phyloP scores from a whole-genome alignment of 2,113 vertebrate species.

The Spermophilus dauricus region DNA sequence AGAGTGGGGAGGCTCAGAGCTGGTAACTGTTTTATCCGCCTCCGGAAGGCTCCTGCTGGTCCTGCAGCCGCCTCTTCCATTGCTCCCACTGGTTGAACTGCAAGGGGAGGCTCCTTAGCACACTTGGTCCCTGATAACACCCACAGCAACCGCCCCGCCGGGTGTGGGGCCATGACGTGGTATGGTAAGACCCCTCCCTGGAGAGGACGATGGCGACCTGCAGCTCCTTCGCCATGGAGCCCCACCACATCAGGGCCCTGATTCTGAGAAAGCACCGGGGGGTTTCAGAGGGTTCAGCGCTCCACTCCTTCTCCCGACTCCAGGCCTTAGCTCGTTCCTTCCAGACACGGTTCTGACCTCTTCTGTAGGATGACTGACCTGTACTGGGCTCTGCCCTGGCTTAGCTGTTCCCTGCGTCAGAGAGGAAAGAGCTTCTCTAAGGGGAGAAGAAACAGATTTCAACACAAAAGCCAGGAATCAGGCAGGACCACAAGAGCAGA shows the following conservation, averaged over 20 bases:
- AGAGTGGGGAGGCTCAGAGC: neutral
- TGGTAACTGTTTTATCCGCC: slow-evolving; percentile 7
- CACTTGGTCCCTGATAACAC: slow-evolving; percentile 12
- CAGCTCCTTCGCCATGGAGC: neutral
- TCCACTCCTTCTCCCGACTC: neutral
- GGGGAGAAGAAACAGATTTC: neutral
- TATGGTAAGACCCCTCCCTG: neutral
- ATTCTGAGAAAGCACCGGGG: neutral
- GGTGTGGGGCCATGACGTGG: neutral
- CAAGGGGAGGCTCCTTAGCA: neutral
- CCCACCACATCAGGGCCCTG: neutral
- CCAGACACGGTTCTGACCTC: neutral
- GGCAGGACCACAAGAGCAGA: neutral
- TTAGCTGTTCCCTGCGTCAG: neutral
- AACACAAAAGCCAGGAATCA: neutral
- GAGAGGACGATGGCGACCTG: neutral
- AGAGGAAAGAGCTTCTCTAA: neutral
- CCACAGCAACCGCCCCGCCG: neutral
- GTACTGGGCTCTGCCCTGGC: neutral
- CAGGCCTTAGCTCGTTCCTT: neutral
- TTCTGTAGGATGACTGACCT: neutral
- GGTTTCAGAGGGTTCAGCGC: neutral
- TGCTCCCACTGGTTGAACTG: neutral
- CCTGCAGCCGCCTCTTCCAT: fast-evolving
- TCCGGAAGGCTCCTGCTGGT: neutral